Base-by-base conservation (phyloP, 2,797 vertebrate genomes). In the Natrix natrix region DNA sequence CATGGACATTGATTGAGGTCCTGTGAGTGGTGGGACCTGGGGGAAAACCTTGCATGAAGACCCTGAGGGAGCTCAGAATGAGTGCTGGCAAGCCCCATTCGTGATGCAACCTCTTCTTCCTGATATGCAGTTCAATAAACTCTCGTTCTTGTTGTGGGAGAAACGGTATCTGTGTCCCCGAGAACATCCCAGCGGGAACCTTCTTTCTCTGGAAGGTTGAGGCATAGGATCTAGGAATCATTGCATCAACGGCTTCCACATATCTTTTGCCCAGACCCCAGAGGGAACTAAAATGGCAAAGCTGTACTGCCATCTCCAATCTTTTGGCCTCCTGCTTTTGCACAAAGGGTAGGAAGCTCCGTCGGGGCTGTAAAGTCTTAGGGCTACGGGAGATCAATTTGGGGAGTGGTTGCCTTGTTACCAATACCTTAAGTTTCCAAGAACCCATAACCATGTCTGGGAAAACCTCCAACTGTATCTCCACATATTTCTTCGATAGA, bases 101-200 rank as follows among this genome's bases (percentile, higher is more conserved):
- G 24, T 83, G 74, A 83, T 83, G 74, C 74, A 83, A 43, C 20
- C 74, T 48, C 10, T 83, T 83, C 37, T 48, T 48, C 37, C 74
- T 61, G 13, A 92, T n/a, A 2, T 93, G 93, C 24, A 5, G 20
- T 32, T 94, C 93, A 20, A 94, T 56, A n/a, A 48, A 4, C 8
- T 86, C 87, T 22, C 1, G 66, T 12, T 32, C 22, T 48, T n/a
- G 32, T 28, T 24, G 13, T 0, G 5, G 86, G 16, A 87, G 88
- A 57, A 78, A 66, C 1, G 8, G 10, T 1, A 8, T 32, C 52
- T 32, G 22, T 17, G 0, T 26, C 8, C 20, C n/a, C 0, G 57
- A 86, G 69, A 55, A 86, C 2, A 7, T 0, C 1, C 61, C n/a
- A 17, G 22, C 14, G 12, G 69, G 74, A 24, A 48, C 7, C 4